Percentiles rank a stretch among this genome's conserved stretches.
phyloP scores from a whole-genome alignment of 2,113 vertebrate genomes.

The Maccullochella peelii region DNA sequence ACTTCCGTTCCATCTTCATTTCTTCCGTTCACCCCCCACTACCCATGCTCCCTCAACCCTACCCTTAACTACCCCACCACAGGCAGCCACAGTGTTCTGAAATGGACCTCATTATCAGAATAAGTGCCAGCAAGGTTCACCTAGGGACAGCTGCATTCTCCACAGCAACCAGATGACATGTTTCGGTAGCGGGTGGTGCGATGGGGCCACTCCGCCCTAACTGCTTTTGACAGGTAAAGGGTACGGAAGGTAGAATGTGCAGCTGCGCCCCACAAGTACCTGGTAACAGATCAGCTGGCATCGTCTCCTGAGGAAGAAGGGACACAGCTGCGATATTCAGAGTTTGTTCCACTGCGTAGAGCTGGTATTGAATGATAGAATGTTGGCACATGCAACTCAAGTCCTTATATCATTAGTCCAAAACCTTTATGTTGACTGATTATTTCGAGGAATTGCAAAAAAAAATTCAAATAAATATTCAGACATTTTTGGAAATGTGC shows the following conservation, averaged over 20 bases:
- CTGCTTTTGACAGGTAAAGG: constrained; percentile 69
- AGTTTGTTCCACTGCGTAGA: constrained; percentile 39
- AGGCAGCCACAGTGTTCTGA: constrained; percentile 43
- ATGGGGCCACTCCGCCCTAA: constrained; percentile 63
- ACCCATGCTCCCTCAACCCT: constrained; percentile 5
- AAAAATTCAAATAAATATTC: background rate
- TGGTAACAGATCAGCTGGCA: constrained; percentile 62
- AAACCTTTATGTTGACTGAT: background rate
- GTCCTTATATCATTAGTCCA: background rate
- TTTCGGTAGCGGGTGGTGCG: constrained; percentile 37
- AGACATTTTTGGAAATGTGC: background rate
- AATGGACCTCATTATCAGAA: constrained; percentile 74
- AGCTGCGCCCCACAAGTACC: constrained; percentile 62
- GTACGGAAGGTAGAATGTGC: constrained; percentile 54
- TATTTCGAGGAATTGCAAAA: background rate
- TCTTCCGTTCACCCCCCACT: constrained; percentile 10
- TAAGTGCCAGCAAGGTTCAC: constrained; percentile 49
- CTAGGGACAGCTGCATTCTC: constrained; percentile 50
- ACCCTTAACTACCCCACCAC: constrained; percentile 29
- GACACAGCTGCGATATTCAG: constrained; percentile 57
- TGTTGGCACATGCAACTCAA: constrained; percentile 2
- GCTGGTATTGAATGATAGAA: constrained; percentile 17
- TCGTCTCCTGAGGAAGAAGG: constrained; percentile 51
- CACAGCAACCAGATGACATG: constrained; percentile 43
- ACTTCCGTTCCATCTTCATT: constrained; percentile 45